These are phyloP conservation scores for Thumatha senex DNA, from an alignment of 2,888 invertebrate species.

Conservation along the genomic window DNA sequence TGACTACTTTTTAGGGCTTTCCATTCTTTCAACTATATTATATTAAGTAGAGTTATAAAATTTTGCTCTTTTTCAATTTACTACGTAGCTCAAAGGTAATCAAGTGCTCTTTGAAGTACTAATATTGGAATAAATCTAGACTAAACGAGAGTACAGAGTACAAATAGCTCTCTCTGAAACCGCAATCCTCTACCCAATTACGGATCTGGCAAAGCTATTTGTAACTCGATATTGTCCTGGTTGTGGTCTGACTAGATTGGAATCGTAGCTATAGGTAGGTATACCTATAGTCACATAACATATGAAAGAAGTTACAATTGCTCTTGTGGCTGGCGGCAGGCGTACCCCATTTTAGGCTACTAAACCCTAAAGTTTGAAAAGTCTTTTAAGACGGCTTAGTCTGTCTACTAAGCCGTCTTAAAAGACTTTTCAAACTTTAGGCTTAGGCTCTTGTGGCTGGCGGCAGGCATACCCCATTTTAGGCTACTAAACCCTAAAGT, in stretches of 20 bases:
- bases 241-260: conserved; percentile 17
- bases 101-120: background rate
- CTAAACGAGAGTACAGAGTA: background rate
- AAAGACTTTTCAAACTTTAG: too few relatives aligned
- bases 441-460: too few relatives aligned
- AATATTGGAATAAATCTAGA: background rate
- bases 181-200: conserved; percentile 10
- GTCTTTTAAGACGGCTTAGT: too few relatives aligned
- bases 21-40: too few relatives aligned
- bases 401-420: too few relatives aligned
- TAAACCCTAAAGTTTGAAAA: too few relatives aligned
- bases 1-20: too few relatives aligned
- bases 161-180: background rate
- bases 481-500: too few relatives aligned
- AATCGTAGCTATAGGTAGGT: conserved; percentile 5
- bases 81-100: background rate
- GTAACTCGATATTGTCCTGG: conserved; percentile 9
- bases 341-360: too few relatives aligned
- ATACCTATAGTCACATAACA: background rate
- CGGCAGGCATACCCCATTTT: too few relatives aligned
- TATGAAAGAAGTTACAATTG: background rate
- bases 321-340: background rate
- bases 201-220: conserved; percentile 2
- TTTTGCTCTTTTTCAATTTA: background rate
- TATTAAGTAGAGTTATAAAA: background rate